Evolutionary conservation across 2,113 vertebrate species (phyloP), one percentile per base, ranked within the genome.

Genomic region (Lethenteron camtschaticum): DNA sequence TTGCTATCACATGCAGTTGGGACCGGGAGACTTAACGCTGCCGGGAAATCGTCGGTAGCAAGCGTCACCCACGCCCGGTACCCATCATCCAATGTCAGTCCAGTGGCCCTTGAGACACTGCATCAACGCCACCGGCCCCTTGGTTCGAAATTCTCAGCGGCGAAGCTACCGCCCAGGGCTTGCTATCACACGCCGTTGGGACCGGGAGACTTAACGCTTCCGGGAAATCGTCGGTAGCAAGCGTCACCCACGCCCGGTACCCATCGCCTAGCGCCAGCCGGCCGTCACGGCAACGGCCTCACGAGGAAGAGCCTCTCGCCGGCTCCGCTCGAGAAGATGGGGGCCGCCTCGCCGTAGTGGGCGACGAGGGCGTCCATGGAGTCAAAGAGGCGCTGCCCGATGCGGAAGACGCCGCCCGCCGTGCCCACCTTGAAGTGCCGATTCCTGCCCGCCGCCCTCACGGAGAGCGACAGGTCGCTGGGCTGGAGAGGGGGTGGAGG

Each of bases 351-450:
- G 84, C 92, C 94, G 84, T 99, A 99, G 83, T 99, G 92, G 79
- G 96, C 94, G 81, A 99, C 87, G 72, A 99, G 80, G 75, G 95
- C 88, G 57, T 99, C 92, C 84, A 99, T 90, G 79, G 85, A 88
- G 80, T 75, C 79, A 80, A 99, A 96, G 71, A 85, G 84, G 75
- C 94, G 86, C 78, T 99, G 94, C 75, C 94, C 94, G 74, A 99
- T 96, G 78, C 89, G 90, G 84, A 85, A 96, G 69, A 86, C 83
- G 71, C 81, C 87, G 55, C 91, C 89, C 75, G 82, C 77, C 70
- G 81, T 82, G 81, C 91, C 90, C 83, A 99, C 94, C 78, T 96
- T 99, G 81, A 99, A 99, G 83, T 99, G 94, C 80, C 96, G 96
- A 76, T 99, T 96, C 83, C 94, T 96, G 73, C 85, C 87, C 75